Conservation (phyloP, 2,113 vertebrate genomes). For the Cynocephalus volans region DNA sequence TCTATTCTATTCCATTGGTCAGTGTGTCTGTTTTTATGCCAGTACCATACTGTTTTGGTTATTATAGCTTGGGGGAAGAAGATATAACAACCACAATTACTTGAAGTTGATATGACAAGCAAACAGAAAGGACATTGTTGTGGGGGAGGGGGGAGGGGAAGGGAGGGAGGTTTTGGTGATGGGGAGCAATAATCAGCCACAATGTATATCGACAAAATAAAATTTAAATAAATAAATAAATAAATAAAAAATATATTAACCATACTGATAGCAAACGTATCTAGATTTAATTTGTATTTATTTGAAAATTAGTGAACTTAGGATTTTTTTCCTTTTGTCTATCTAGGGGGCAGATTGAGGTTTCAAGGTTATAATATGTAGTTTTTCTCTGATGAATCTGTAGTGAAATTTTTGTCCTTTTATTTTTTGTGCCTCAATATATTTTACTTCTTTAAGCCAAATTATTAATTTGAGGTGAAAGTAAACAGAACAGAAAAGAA, state of each 20-base stretch:
- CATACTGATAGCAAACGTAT: conserved; percentile 19
- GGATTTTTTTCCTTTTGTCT: background rate
- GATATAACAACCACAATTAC: too few relatives aligned
- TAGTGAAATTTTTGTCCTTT: background rate
- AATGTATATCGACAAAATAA: too few relatives aligned
- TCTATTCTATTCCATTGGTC: too few relatives aligned
- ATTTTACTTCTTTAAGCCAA: conserved; percentile 57
- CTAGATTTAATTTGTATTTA: conserved; percentile 48
- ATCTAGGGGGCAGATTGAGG: background rate
- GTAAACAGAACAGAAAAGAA: conserved; percentile 32
- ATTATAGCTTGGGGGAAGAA: too few relatives aligned
- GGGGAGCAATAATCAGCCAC: too few relatives aligned
- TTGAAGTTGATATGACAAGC: too few relatives aligned
- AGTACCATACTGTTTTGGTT: too few relatives aligned
- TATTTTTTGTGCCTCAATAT: conserved; percentile 40
- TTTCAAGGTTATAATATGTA: background rate
- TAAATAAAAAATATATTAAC: background rate
- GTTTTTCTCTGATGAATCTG: conserved; percentile 22
- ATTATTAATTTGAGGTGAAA: conserved; percentile 9
- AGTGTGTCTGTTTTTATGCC: too few relatives aligned
- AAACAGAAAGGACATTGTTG: too few relatives aligned
- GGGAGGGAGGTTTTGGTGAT: too few relatives aligned
- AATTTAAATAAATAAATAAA: too few relatives aligned
- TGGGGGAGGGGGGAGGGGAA: too few relatives aligned
- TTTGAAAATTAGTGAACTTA: conserved; percentile 25